phyloP scores from a whole-genome alignment of 2,888 invertebrate genomes.

The Julus scandinavius region DNA sequence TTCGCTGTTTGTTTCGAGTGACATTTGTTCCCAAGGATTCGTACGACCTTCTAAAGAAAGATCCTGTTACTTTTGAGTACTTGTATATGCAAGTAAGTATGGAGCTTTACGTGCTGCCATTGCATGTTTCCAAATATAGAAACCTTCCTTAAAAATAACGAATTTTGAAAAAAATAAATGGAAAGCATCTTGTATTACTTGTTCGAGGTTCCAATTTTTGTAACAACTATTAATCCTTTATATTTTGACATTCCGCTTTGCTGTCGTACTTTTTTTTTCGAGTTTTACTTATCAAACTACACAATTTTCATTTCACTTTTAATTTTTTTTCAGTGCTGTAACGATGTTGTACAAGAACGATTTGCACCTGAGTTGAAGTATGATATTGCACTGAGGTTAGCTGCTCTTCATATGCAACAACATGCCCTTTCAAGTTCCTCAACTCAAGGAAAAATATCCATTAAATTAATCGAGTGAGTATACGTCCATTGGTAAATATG shows the following conservation, averaged over 20 bases:
- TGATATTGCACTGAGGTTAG: slow-evolving; percentile 85
- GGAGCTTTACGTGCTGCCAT: slow-evolving; percentile 28
- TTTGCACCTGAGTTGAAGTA: slow-evolving; percentile 90
- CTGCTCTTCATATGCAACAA: slow-evolving; percentile 91
- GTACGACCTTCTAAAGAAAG: slow-evolving; percentile 82
- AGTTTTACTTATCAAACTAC: not conserved
- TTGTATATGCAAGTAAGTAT: slow-evolving; percentile 78
- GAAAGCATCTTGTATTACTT: not conserved
- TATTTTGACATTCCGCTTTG: not conserved
- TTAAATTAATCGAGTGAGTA: slow-evolving; percentile 88
- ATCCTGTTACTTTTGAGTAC: slow-evolving; percentile 88
- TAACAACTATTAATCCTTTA: not conserved
- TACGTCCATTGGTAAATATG: not conserved
- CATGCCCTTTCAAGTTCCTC: slow-evolving; percentile 85
- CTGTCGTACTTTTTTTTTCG: not conserved
- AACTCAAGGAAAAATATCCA: slow-evolving; percentile 74
- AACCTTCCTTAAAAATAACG: slow-evolving; percentile 47
- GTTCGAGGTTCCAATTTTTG: not conserved
- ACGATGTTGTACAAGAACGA: slow-evolving; percentile 90
- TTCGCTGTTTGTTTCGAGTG: slow-evolving; percentile 87
- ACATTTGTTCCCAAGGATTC: slow-evolving; percentile 90
- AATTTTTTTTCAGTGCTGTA: slow-evolving; percentile 76
- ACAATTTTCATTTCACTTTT: not conserved
- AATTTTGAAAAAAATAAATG: slow-evolving; percentile 46
- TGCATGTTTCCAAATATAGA: not conserved